Base-by-base conservation (phyloP, 2,797 vertebrate genomes). In the Bryconaethiops microstoma region DNA sequence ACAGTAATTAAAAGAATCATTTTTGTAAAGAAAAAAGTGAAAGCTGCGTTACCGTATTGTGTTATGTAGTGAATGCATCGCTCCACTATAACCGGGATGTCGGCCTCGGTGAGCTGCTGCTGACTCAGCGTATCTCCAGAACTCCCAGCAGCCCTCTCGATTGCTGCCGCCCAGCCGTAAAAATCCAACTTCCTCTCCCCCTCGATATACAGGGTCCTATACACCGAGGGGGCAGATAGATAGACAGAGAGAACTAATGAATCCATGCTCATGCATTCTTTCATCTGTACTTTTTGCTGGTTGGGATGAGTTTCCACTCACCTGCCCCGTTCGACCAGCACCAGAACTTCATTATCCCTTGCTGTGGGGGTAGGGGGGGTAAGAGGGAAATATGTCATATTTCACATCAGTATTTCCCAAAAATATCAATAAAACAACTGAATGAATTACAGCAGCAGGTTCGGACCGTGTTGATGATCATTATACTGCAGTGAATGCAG, bases 31-130 rank as follows among this genome's bases (percentile, higher is more conserved):
- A 8, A 8, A 4, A 42, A 42, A 4, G 8, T 42, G 40, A 8
- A 42, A 8, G 40, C 0, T 93, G 96, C n/a, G 7, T 5, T 89
- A 99, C 98, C 98, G 0, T 93, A 97, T 88, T 96, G 95, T 0
- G 96, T 97, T 94, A 98, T 97, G 90, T 97, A 97, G 86, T 92
- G 92, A 0, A 99, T 95, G 85, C 97, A 98, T 80, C 96, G 95
- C 62, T 97, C 95, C 60, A 98, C 96, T 1, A 98, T 94, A 86
- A 98, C 88, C 0, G 98, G 97, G 7, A 97, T 95, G 0, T 99
- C 96, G 0, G 93, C 93, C 52, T 98, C 96, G 0, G 96, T 98
- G 64, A 99, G 94, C 91, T 99, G 98, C 90, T 99, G 98, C 87
- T 97, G 95, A 0, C 95, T 94, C 86, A 99, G 87, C 0, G 94